phyloP scores from a whole-genome alignment of 2,797 vertebrate genomes.

The Sebastes ruberrimus region DNA sequence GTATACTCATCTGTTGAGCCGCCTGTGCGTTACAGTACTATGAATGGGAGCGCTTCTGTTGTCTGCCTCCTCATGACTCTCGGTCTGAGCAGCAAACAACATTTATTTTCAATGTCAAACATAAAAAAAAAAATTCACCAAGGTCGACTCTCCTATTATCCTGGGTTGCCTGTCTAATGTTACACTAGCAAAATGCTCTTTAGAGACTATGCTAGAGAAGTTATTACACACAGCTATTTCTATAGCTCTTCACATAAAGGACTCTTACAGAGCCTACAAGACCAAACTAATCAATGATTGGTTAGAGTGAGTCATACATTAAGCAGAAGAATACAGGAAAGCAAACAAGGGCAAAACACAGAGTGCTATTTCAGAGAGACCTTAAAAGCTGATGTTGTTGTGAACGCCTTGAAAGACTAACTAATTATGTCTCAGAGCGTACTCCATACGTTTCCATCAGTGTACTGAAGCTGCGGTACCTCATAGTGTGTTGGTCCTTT shows the following conservation, averaged over 20 bases:
- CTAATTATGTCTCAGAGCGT: not conserved
- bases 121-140: not conserved
- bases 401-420: not conserved
- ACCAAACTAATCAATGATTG: not conserved
- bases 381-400: not conserved
- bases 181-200: not conserved
- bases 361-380: not conserved
- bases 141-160: not conserved
- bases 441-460: not conserved
- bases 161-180: not conserved
- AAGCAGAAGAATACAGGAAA: not conserved
- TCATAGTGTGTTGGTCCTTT: not conserved
- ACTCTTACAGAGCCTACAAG: not conserved
- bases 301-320: not conserved
- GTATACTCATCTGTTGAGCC: constrained; percentile 40
- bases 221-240: not conserved
- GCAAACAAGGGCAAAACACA: not conserved
- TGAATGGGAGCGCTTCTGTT: constrained; percentile 34
- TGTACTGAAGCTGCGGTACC: not conserved
- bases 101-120: constrained; percentile 22
- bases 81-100: not conserved
- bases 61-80: constrained; percentile 19
- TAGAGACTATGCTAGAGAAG: not conserved
- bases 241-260: not conserved
- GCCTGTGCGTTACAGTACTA: constrained; percentile 26